These are phyloP conservation scores for Luscinia megarhynchos DNA, from an alignment of 2,797 vertebrate species.

Conservation along the genomic window DNA sequence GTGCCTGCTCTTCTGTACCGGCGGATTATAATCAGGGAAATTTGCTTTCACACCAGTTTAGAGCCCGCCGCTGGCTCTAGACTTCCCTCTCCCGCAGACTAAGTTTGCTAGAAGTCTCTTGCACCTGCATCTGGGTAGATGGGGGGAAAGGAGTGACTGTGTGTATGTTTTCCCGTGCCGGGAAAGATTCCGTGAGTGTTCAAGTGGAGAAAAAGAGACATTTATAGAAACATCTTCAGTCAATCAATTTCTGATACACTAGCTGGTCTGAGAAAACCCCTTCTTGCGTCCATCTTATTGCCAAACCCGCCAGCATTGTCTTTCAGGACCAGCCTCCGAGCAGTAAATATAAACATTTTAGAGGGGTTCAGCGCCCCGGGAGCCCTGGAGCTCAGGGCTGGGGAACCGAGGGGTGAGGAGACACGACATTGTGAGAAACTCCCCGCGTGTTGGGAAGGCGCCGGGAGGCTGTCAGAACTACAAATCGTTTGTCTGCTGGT, in stretches of 20 bases:
- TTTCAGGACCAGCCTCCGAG: not conserved
- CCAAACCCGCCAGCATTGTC: not conserved
- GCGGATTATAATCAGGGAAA: not conserved
- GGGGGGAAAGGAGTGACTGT: fast-evolving
- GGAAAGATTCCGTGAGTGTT: not conserved
- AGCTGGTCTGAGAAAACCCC: not conserved
- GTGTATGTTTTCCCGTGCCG: not conserved
- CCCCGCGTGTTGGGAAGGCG: not conserved
- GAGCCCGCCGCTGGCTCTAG: not conserved
- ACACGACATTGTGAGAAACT: not conserved
- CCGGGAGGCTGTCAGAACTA: not conserved
- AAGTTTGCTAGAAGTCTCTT: not conserved
- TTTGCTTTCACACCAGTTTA: not conserved
- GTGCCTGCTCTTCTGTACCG: not conserved
- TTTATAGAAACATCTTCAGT: not conserved
- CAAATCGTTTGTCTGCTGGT: not conserved
- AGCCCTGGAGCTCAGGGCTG: not conserved
- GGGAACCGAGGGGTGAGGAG: not conserved
- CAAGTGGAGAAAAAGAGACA: not conserved
- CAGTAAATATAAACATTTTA: not conserved
- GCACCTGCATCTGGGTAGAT: constrained; percentile 45
- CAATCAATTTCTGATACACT: not conserved
- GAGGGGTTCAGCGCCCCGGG: not conserved
- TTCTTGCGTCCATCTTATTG: not conserved
- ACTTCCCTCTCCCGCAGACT: not conserved